Evolutionary conservation across 2,113 vertebrate genomes (phyloP), one percentile per base, ranked within the genome.

Genomic region (Nematolebias whitei): DNA sequence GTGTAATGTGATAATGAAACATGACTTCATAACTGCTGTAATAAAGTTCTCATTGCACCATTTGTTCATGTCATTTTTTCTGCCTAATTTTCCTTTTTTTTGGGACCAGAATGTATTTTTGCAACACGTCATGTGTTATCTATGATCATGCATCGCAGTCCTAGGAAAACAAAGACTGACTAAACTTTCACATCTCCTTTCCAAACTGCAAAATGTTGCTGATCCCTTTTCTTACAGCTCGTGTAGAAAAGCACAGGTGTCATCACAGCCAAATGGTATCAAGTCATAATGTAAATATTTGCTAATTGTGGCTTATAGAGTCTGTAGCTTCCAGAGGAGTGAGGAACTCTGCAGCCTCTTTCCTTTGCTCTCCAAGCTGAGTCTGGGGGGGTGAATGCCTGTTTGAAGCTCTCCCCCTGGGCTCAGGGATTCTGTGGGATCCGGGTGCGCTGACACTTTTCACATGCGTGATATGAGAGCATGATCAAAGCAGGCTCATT

Each of bases 401-500:
- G 71, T 87, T 90, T 87, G 87, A 89, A 89, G 83, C 80, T 78
- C 74, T 77, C 32, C 32, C 82, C 71, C 71, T 58, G 80, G 79
- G 78, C 80, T 88, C 82, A 73, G 49, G 86, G 89, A 84, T 87
- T 85, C 89, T 83, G 85, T 87, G 88, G 88, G 87, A 90, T 92
- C 90, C 60, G 85, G 74, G 87, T 88, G 90, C 65, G 87, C 87
- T 83, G 87, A 90, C 92, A 90, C 80, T 79, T 89, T 90, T 91
- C 90, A 84, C 89, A 80, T 55, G 84, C 76, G 85, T 91, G 90
- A 91, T 89, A 87, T 85, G 84, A 90, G 89, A 87, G 88, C 68
- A 86, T 92, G 91, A 93, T 93, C 91, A 93, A 93, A 93, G 92
- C 90, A 80, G 80, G 88, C 85, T 89, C 79, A 83, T 90, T 91